A percentile compares a stretch with the other conserved stretches of the same genome.
These are phyloP conservation scores for Anoplophora glabripennis DNA, from an alignment of 1,140 invertebrate genomes.

Conservation along the genomic window DNA sequence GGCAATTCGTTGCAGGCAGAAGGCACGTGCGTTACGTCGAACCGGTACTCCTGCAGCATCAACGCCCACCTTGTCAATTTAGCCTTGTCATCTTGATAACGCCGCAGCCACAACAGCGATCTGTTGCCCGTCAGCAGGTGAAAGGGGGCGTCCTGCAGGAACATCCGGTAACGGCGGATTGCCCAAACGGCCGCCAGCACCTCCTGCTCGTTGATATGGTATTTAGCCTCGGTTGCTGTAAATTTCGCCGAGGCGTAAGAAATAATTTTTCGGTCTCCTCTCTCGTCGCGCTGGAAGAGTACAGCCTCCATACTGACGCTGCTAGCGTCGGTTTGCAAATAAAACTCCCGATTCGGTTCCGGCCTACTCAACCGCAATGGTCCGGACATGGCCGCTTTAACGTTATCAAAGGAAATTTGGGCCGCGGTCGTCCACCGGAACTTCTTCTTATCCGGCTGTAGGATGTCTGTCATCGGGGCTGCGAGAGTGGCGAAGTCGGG, in stretches of 20 bases:
- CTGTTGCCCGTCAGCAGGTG: conserved; percentile 11
- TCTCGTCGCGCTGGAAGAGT: conserved; percentile 29
- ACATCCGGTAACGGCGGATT: conserved; percentile 41
- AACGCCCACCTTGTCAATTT: conserved; percentile 42
- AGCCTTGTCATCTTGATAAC: conserved; percentile 25
- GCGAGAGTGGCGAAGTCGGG: conserved; percentile 22
- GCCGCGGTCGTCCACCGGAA: conserved; percentile 10
- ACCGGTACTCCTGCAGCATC: conserved; percentile 12
- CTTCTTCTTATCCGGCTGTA: conserved; percentile 17
- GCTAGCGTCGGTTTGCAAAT: conserved; percentile 42
- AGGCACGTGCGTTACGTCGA: too few species aligned
- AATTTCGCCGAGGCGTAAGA: conserved; percentile 22
- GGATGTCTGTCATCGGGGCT: conserved; percentile 23
- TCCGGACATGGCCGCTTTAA: conserved; percentile 37
- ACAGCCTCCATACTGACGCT: conserved; percentile 31
- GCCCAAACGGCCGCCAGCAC: conserved; percentile 49
- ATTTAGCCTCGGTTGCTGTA: conserved; percentile 6
- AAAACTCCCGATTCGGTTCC: conserved; percentile 34
- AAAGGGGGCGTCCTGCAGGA: conserved; percentile 34
- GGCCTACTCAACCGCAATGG: conserved; percentile 26
- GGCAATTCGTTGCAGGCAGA: too few species aligned
- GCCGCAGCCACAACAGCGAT: conserved; percentile 33
- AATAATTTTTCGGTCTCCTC: conserved; percentile 10
- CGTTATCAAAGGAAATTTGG: conserved; percentile 25
- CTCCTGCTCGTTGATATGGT: conserved; percentile 45